Conservation (phyloP, 2,113 vertebrate genomes). For the Otus sunia region DNA sequence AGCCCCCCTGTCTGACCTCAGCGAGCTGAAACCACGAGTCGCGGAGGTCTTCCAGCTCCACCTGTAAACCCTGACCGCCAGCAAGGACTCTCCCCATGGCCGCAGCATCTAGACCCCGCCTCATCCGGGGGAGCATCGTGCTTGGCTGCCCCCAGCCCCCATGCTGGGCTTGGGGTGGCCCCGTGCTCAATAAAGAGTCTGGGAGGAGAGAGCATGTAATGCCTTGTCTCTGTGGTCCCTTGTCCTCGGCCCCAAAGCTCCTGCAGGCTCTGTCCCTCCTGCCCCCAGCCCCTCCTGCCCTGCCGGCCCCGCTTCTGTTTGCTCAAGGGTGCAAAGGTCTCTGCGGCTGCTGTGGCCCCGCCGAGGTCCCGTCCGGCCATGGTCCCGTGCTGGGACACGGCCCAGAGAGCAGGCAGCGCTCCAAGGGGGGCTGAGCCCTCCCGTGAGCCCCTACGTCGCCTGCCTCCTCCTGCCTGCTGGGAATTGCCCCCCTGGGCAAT, state of each 20-base stretch:
- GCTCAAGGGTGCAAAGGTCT: slow-evolving; percentile 42
- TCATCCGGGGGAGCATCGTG: fast-evolving
- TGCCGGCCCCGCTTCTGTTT: background rate
- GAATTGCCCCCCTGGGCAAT: fast-evolving
- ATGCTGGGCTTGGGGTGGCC: background rate
- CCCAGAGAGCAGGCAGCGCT: background rate
- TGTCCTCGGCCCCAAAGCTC: background rate
- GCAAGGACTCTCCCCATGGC: background rate
- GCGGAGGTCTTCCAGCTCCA: slow-evolving; percentile 79
- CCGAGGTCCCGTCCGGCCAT: fast-evolving
- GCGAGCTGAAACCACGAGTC: slow-evolving; percentile 73
- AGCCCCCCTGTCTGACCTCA: slow-evolving; percentile 70
- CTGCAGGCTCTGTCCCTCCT: background rate
- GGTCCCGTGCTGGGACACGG: background rate
- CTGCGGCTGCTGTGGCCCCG: fast-evolving
- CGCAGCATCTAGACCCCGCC: fast-evolving
- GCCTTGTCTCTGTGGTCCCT: background rate
- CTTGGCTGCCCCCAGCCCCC: fast-evolving
- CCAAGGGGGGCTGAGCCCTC: background rate
- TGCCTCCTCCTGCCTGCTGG: background rate
- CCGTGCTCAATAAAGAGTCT: background rate
- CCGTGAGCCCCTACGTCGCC: fast-evolving
- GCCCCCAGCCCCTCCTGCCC: background rate
- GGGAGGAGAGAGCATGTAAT: background rate
- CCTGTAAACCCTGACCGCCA: slow-evolving; percentile 25